phyloP scores from a whole-genome alignment of 2,888 invertebrate species.

The Lasioglossum lativentre region DNA sequence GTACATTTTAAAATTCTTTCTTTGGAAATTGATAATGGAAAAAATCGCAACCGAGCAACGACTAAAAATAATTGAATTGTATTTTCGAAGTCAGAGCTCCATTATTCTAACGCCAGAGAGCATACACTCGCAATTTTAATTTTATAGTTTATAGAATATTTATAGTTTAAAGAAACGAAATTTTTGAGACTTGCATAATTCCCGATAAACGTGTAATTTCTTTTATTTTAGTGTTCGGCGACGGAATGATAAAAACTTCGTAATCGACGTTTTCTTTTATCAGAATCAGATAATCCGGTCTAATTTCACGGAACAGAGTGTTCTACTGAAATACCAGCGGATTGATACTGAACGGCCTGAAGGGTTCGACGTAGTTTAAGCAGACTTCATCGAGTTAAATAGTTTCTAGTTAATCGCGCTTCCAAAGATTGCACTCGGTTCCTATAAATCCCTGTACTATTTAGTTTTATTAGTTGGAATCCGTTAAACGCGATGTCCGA shows the following conservation, averaged over 20 bases:
- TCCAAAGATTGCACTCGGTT: constrained; percentile 23
- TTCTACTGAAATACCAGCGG: background rate
- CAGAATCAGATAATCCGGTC: background rate
- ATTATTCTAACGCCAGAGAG: no score
- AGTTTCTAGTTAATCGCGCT: constrained; percentile 17
- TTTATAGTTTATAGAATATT: no score
- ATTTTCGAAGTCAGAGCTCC: no score
- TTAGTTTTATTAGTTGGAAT: constrained; percentile 58
- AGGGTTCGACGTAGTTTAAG: constrained; percentile 23
- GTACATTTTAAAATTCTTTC: no score
- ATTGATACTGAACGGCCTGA: constrained; percentile 8
- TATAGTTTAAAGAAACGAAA: no score
- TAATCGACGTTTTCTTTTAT: background rate
- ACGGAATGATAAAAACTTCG: background rate
- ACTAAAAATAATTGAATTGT: no score
- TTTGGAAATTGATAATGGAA: no score
- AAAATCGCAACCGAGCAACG: no score
- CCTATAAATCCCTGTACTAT: constrained; percentile 57
- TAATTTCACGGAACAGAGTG: background rate
- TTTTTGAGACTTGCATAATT: background rate
- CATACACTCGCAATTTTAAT: no score
- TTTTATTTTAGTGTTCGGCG: background rate
- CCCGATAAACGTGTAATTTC: background rate
- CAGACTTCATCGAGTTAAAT: constrained; percentile 30
- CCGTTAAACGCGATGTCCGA: constrained; percentile 15